phyloP scores from a whole-genome alignment of 2,888 invertebrate genomes.

The Entomobrya proxima region DNA sequence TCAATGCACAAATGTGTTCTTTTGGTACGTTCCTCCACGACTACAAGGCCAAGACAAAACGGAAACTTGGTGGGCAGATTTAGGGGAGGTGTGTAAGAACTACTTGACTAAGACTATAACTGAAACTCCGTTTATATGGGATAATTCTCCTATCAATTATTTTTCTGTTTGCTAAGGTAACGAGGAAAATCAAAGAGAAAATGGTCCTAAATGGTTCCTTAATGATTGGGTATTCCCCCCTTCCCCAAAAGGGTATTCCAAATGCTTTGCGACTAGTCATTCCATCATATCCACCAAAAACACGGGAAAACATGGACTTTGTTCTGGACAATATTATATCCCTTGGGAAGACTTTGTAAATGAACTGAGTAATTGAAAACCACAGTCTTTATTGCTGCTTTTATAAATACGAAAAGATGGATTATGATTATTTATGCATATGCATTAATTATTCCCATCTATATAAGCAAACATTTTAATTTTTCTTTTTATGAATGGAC shows the following conservation, averaged over 20 bases:
- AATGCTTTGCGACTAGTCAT: slow-evolving; percentile 88
- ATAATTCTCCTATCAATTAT: slow-evolving; percentile 74
- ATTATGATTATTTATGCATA: too few relatives aligned
- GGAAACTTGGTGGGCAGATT: slow-evolving; percentile 79
- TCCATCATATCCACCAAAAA: slow-evolving; percentile 84
- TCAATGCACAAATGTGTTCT: slow-evolving; percentile 90
- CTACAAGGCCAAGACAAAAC: slow-evolving; percentile 79
- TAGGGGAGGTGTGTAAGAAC: slow-evolving; percentile 77
- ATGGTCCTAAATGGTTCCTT: slow-evolving; percentile 83
- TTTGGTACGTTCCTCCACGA: slow-evolving; percentile 86
- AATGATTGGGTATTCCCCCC: slow-evolving; percentile 88
- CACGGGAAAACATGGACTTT: slow-evolving; percentile 81
- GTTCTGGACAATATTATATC: slow-evolving; percentile 83
- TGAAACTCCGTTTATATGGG: slow-evolving; percentile 1
- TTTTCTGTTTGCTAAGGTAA: slow-evolving; percentile 79
- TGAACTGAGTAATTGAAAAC: background rate
- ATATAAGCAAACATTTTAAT: too few relatives aligned
- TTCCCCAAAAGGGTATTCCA: slow-evolving; percentile 81
- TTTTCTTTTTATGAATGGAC: too few relatives aligned
- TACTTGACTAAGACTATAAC: background rate
- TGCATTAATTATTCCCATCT: too few relatives aligned
- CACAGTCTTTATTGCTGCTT: too few relatives aligned
- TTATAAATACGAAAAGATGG: too few relatives aligned
- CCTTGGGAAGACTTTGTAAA: slow-evolving; percentile 79
- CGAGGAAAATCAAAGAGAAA: slow-evolving; percentile 85